A percentile compares a stretch with the other conserved stretches of the same genome.
Evolutionary conservation across 1,140 invertebrate species (phyloP).

Genomic region (Papilio xuthus): DNA sequence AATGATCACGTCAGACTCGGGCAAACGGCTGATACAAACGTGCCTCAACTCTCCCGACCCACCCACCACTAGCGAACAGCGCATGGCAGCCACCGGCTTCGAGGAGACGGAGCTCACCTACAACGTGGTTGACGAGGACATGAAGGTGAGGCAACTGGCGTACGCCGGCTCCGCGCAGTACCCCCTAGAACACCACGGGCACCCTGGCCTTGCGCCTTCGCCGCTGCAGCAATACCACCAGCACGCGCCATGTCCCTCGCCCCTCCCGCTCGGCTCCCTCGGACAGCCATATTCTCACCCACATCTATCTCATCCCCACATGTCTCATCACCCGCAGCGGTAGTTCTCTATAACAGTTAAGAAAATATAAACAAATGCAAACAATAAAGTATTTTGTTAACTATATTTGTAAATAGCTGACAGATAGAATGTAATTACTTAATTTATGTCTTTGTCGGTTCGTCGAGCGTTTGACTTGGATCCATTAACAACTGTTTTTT

Average conservation of each 20-base stretch:
- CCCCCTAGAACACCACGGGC: slow-evolving; percentile 79
- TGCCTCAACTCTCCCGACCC: slow-evolving; percentile 99
- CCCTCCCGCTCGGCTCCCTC: slow-evolving; percentile 82
- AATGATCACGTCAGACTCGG: slow-evolving; percentile 99
- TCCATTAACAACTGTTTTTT: slow-evolving; percentile 46
- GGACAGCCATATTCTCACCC: slow-evolving; percentile 84
- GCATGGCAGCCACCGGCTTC: slow-evolving; percentile 99
- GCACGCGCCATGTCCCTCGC: slow-evolving; percentile 82
- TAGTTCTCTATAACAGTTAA: slow-evolving; percentile 77
- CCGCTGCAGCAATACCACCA: slow-evolving; percentile 82
- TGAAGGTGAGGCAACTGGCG: slow-evolving; percentile 97
- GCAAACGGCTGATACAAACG: slow-evolving; percentile 98
- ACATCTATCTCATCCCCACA: slow-evolving; percentile 85
- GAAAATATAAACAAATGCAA: slow-evolving; percentile 52
- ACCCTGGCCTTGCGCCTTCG: slow-evolving; percentile 82
- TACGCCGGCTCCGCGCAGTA: slow-evolving; percentile 88
- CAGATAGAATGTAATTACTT: slow-evolving; percentile 52
- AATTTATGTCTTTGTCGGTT: slow-evolving; percentile 47
- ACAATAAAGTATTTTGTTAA: slow-evolving; percentile 64
- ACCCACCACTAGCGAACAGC: slow-evolving; percentile 91
- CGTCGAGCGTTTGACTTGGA: slow-evolving; percentile 59
- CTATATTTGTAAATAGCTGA: slow-evolving; percentile 70
- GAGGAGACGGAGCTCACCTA: slow-evolving; percentile 99
- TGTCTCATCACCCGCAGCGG: slow-evolving; percentile 87
- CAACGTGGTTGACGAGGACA: slow-evolving; percentile 96